These are phyloP conservation scores for Lutraria rhynchaena DNA, from an alignment of 1,140 invertebrate species.

Conservation along the genomic window DNA sequence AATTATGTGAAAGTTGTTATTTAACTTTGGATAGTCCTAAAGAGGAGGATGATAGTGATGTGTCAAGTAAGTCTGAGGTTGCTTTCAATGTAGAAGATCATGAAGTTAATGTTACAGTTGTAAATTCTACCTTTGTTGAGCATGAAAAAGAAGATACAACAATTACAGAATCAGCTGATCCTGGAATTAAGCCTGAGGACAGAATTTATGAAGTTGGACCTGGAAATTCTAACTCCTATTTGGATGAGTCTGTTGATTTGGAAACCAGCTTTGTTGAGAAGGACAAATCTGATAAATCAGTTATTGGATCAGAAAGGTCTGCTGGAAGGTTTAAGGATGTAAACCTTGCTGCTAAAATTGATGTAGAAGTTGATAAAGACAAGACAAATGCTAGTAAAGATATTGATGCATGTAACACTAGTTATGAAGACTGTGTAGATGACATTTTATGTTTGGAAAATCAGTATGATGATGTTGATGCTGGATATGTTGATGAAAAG, in stretches of 20 bases:
- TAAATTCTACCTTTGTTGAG: neutral
- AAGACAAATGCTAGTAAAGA: neutral
- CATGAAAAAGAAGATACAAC: neutral
- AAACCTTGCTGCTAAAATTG: neutral
- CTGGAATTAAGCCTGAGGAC: neutral
- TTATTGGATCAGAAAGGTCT: too few species aligned
- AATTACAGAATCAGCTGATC: neutral
- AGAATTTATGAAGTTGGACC: too few species aligned
- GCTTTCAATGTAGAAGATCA: neutral
- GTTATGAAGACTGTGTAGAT: neutral
- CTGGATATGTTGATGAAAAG: conserved; percentile 21
- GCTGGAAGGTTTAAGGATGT: conserved; percentile 11
- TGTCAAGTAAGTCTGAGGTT: too few species aligned
- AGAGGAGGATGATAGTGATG: too few species aligned
- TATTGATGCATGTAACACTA: neutral
- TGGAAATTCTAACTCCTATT: too few species aligned
- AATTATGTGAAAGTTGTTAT: conserved; percentile 1
- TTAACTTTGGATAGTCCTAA: neutral
- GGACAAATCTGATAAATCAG: too few species aligned
- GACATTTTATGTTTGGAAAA: conserved; percentile 7
- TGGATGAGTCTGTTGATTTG: too few species aligned
- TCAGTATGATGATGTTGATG: conserved; percentile 24
- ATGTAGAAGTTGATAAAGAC: neutral
- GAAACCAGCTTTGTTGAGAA: too few species aligned
- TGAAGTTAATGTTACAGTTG: neutral